Percentiles rank a stretch among this genome's conserved stretches.
Conservation (phyloP, 2,888 invertebrate species). For the Ophion ellenae region DNA sequence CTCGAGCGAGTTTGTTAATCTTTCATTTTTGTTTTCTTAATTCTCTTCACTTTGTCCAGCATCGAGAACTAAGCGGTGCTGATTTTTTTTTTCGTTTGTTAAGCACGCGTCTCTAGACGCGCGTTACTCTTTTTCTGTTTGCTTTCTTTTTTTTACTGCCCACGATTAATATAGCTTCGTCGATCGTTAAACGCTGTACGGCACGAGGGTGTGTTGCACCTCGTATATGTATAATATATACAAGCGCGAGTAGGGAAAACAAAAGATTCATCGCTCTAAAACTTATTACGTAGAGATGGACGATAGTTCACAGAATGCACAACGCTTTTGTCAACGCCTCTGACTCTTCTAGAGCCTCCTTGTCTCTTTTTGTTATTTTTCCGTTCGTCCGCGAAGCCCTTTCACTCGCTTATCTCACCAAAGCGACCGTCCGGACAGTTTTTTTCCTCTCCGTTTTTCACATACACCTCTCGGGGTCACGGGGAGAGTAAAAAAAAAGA, state of each 20-base stretch:
- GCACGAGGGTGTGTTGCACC: conserved; percentile 19
- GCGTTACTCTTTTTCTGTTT: conserved; percentile 13
- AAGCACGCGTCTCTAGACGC: conserved; percentile 24
- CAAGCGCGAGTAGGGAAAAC: conserved; percentile 62
- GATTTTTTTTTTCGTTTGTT: conserved; percentile 56
- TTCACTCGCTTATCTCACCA: conserved; percentile 14
- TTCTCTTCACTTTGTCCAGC: conserved; percentile 46
- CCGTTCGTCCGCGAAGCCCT: conserved; percentile 12
- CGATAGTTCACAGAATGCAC: conserved; percentile 59
- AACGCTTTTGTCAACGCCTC: conserved; percentile 35
- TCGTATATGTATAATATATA: conserved; percentile 42
- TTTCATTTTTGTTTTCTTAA: conserved; percentile 34
- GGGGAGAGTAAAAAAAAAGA: neutral
- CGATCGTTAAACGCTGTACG: conserved; percentile 10
- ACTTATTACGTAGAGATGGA: conserved; percentile 54
- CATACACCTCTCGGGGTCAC: neutral
- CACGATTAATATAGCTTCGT: conserved; percentile 39
- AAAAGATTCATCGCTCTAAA: conserved; percentile 55
- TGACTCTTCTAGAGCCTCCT: conserved; percentile 32
- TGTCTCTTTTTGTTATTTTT: neutral
- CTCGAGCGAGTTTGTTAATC: conserved; percentile 60
- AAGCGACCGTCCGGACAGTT: neutral
- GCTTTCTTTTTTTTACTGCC: conserved; percentile 35
- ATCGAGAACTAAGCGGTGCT: conserved; percentile 66
- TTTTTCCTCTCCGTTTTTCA: neutral